Evolutionary conservation across 2,113 vertebrate genomes (phyloP).

Genomic region (Microcebus murinus): DNA sequence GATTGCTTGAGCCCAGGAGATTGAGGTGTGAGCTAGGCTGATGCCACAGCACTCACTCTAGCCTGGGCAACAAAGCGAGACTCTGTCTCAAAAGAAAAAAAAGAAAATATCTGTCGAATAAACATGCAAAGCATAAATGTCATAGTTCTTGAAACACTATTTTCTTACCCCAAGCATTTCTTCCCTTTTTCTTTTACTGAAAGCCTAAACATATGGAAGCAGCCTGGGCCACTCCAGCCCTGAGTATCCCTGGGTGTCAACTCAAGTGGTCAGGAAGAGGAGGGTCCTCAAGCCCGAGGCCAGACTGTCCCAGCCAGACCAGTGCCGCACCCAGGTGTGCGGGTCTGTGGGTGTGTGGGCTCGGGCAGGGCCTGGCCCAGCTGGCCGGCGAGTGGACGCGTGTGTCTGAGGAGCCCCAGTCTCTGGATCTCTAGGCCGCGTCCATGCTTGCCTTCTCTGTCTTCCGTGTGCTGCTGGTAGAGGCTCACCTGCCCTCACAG

Average conservation of each 20-base stretch:
- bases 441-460: not conserved
- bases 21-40: too few species aligned
- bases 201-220: not conserved
- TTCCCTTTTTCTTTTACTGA: not conserved
- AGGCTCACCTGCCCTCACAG: not conserved
- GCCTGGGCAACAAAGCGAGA: too few species aligned
- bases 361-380: not conserved
- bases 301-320: not conserved
- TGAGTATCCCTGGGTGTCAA: not conserved
- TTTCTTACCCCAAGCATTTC: not conserved
- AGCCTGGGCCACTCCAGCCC: not conserved
- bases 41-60: too few species aligned
- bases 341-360: not conserved
- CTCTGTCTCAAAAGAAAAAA: too few species aligned
- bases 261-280: not conserved
- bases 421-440: not conserved
- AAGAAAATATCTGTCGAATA: not conserved
- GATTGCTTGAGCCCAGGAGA: too few species aligned
- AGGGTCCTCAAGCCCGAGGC: not conserved
- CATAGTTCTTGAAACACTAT: not conserved
- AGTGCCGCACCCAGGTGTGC: not conserved
- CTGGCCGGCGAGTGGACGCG: not conserved
- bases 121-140: not conserved
- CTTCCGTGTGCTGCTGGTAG: not conserved
- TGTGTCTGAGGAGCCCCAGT: not conserved